A percentile compares a stretch with the other conserved stretches of the same genome.
Evolutionary conservation across 2,113 vertebrate species (phyloP).

Genomic region (Rhizomys pruinosus): DNA sequence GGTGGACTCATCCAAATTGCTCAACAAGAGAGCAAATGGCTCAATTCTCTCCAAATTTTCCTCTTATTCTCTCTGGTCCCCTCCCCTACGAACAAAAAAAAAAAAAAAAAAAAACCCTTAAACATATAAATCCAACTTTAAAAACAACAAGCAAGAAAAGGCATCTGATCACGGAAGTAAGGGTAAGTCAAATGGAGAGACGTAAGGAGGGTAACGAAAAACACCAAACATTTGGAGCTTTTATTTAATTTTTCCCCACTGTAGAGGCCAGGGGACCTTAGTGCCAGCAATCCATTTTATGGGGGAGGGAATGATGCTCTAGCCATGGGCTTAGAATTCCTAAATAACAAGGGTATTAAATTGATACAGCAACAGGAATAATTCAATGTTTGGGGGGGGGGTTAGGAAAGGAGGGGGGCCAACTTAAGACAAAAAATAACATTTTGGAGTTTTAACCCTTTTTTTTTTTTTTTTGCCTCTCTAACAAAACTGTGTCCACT

Average conservation of each 20-base stretch:
- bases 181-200: slow-evolving; percentile 53
- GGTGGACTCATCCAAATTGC: too few relatives aligned
- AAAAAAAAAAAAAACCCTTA: slow-evolving; percentile 64
- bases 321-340: slow-evolving; percentile 88
- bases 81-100: too few relatives aligned
- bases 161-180: slow-evolving; percentile 74
- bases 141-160: slow-evolving; percentile 80
- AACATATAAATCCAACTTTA: slow-evolving; percentile 66
- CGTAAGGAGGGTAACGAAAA: slow-evolving; percentile 57
- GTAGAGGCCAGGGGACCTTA: slow-evolving; percentile 57
- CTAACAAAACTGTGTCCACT: slow-evolving; percentile 85
- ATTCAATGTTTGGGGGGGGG: slow-evolving; percentile 72
- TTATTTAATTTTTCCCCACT: slow-evolving; percentile 51
- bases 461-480: slow-evolving; percentile 79
- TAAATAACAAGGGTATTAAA: slow-evolving; percentile 84
- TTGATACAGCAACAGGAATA: slow-evolving; percentile 74
- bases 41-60: background rate
- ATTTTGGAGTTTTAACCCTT: slow-evolving; percentile 88
- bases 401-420: slow-evolving; percentile 77
- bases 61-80: slow-evolving; percentile 55
- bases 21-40: too few relatives aligned
- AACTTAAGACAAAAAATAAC: slow-evolving; percentile 90
- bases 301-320: slow-evolving; percentile 35
- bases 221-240: slow-evolving; percentile 71
- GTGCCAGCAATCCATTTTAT: slow-evolving; percentile 62